Evolutionary conservation across 2,888 invertebrate genomes (phyloP).

Genomic region (Epinotia demarniana): DNA sequence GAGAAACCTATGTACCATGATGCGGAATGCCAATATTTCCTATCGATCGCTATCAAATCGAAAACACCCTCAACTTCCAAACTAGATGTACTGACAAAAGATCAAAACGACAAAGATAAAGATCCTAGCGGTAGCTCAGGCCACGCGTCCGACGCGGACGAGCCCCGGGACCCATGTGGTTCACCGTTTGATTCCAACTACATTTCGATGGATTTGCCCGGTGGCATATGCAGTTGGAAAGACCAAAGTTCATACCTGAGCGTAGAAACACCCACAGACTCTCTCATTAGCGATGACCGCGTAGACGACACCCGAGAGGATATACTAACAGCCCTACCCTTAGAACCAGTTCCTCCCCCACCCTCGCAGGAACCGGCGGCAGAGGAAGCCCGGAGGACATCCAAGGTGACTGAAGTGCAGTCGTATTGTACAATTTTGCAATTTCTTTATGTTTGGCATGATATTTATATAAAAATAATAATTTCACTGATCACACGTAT

Average conservation of each 20-base stretch:
- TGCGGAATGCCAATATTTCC: slow-evolving; percentile 87
- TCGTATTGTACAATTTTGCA: slow-evolving; percentile 82
- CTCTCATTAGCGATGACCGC: slow-evolving; percentile 55
- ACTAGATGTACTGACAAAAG: slow-evolving; percentile 60
- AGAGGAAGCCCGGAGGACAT: slow-evolving; percentile 65
- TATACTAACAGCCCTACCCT: slow-evolving; percentile 79
- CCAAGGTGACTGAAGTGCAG: slow-evolving; percentile 82
- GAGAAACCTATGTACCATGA: slow-evolving; percentile 86
- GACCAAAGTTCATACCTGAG: slow-evolving; percentile 92
- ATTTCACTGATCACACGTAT: slow-evolving; percentile 78
- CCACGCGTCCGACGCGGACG: slow-evolving; percentile 78
- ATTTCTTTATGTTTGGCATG: slow-evolving; percentile 83
- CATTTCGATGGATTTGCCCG: slow-evolving; percentile 89
- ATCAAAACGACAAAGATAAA: slow-evolving; percentile 85
- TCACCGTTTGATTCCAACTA: slow-evolving; percentile 84
- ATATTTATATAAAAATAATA: slow-evolving; percentile 80
- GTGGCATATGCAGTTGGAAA: slow-evolving; percentile 92
- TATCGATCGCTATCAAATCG: slow-evolving; percentile 77
- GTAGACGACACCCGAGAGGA: slow-evolving; percentile 73
- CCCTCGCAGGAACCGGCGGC: slow-evolving; percentile 75
- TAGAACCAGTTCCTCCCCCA: slow-evolving; percentile 73
- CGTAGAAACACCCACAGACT: slow-evolving; percentile 79
- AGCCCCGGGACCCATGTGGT: slow-evolving; percentile 62
- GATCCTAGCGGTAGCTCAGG: slow-evolving; percentile 86
- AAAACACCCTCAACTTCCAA: slow-evolving; percentile 62